Percentiles rank a stretch among this genome's conserved stretches.
phyloP scores from a whole-genome alignment of 2,113 vertebrate species.

The Verasper variegatus region DNA sequence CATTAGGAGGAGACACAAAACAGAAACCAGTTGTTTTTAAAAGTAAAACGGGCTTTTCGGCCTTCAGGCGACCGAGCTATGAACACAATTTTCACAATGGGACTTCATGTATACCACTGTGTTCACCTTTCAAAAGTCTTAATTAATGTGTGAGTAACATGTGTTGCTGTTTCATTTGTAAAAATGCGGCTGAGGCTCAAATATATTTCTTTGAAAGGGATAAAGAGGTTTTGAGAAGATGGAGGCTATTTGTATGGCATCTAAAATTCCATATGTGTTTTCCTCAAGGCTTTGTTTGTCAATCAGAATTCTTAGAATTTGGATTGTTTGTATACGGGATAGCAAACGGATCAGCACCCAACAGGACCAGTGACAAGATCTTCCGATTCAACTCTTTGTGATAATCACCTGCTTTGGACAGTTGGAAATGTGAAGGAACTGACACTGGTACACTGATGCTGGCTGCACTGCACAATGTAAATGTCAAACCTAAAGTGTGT shows the following conservation, averaged over 20 bases:
- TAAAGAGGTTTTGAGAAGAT: not conserved
- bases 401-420: constrained; percentile 6
- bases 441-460: not conserved
- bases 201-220: constrained; percentile 13
- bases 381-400: constrained; percentile 4
- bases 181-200: constrained; percentile 6
- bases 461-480: not conserved
- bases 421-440: not conserved
- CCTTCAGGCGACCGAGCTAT: constrained; percentile 21
- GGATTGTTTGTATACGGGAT: constrained; percentile 9
- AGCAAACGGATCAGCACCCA: not conserved
- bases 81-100: not conserved
- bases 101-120: constrained; percentile 15
- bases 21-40: constrained; percentile 25
- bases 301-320: constrained; percentile 2
- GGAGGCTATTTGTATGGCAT: not conserved
- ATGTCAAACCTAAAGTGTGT: not conserved
- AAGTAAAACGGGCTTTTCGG: constrained; percentile 21
- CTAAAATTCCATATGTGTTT: constrained; percentile 9
- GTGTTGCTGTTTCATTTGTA: constrained; percentile 37
- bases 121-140: constrained; percentile 1
- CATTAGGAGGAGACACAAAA: constrained; percentile 30
- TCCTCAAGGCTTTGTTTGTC: constrained; percentile 6
- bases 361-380: not conserved
- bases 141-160: constrained; percentile 30